phyloP scores from a whole-genome alignment of 1,140 invertebrate genomes.

The Dinothrombium tinctorium region DNA sequence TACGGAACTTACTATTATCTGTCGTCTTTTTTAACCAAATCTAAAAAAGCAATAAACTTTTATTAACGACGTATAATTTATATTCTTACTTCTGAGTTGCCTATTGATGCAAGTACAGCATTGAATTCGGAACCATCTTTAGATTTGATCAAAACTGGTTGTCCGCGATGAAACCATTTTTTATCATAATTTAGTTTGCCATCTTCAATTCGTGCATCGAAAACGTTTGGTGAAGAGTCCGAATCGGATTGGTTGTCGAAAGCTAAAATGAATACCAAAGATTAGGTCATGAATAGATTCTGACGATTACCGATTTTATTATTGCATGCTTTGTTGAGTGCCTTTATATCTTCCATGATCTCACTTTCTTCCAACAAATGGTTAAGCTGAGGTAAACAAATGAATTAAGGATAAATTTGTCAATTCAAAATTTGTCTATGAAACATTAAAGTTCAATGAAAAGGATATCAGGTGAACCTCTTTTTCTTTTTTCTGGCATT shows the following conservation, averaged over 20 bases:
- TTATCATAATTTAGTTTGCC: constrained; percentile 79
- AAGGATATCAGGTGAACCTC: constrained; percentile 40
- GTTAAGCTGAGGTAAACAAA: constrained; percentile 58
- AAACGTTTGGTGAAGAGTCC: constrained; percentile 1
- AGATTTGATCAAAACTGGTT: constrained; percentile 70
- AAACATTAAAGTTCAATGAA: too few relatives aligned
- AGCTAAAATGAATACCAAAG: not conserved
- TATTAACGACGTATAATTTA: not conserved
- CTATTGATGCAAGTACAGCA: constrained; percentile 65
- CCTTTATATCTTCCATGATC: constrained; percentile 61
- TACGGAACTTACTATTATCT: constrained; percentile 52
- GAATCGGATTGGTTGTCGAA: not conserved
- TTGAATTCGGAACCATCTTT: constrained; percentile 53
- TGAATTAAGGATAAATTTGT: too few relatives aligned
- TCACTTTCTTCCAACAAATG: constrained; percentile 67
- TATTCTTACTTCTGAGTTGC: constrained; percentile 51
- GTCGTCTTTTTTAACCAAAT: constrained; percentile 69
- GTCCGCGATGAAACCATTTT: constrained; percentile 72
- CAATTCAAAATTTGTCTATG: too few relatives aligned
- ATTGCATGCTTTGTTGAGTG: constrained; percentile 37
- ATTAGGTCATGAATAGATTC: not conserved
- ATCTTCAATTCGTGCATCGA: constrained; percentile 68
- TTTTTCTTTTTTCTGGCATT: constrained; percentile 32
- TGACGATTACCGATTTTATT: not conserved
- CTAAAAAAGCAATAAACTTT: constrained; percentile 28